A percentile compares a stretch with the other conserved stretches of the same genome.
Evolutionary conservation across 2,113 vertebrate genomes (phyloP).

Genomic region (Ancistrus triradiatus): DNA sequence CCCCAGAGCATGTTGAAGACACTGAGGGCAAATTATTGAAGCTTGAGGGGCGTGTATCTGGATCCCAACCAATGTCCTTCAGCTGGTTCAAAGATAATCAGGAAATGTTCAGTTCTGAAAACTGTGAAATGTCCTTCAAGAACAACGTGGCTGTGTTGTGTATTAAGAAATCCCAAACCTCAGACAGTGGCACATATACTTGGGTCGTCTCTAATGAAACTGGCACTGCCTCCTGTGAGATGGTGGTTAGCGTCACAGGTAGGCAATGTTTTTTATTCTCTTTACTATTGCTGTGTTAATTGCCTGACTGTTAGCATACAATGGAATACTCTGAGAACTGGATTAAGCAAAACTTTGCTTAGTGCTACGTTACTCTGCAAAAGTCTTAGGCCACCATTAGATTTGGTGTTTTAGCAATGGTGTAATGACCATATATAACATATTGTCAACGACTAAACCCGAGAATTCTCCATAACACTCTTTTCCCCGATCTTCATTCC

Average conservation of each 20-base stretch:
- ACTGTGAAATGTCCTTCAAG: conserved; percentile 79
- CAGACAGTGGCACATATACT: conserved; percentile 78
- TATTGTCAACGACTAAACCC: too few relatives aligned
- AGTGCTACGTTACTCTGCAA: too few relatives aligned
- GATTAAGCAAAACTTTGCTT: too few relatives aligned
- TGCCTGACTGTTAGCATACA: too few relatives aligned
- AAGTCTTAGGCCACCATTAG: too few relatives aligned
- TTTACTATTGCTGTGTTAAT: too few relatives aligned
- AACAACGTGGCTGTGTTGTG: conserved; percentile 75
- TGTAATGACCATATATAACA: too few relatives aligned
- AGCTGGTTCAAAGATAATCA: conserved; percentile 84
- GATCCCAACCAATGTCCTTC: conserved; percentile 83
- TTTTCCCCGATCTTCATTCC: too few relatives aligned
- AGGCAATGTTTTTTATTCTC: conserved; percentile 7
- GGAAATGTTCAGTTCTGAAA: conserved; percentile 72
- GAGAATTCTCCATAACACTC: too few relatives aligned
- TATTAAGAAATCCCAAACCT: conserved; percentile 63
- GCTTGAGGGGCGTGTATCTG: conserved; percentile 82
- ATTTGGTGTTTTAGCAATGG: too few relatives aligned
- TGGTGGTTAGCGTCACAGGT: conserved; percentile 85
- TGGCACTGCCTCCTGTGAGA: conserved; percentile 76
- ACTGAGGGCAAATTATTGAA: conserved; percentile 79
- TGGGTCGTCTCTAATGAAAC: conserved; percentile 86
- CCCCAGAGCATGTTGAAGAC: conserved; percentile 81
- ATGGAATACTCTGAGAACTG: too few relatives aligned